phyloP scores from a whole-genome alignment of 2,797 vertebrate species.

The Gymnocypris eckloni region DNA sequence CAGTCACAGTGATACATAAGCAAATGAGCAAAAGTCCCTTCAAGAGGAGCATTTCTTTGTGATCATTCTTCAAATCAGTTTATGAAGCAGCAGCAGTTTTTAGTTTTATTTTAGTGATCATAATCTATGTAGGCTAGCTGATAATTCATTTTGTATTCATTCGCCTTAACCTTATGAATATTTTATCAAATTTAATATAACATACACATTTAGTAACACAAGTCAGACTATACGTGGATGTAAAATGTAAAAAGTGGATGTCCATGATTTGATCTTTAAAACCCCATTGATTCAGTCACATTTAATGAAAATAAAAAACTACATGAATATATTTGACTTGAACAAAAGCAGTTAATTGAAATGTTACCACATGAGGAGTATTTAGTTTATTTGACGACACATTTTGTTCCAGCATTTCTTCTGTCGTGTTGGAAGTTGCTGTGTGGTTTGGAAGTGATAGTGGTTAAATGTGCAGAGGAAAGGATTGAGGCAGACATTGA shows the following conservation, averaged over 20 bases:
- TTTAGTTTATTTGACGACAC: not conserved
- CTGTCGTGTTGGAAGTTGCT: not conserved
- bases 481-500: conserved; percentile 23
- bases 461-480: conserved; percentile 17
- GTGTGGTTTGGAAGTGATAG: not conserved
- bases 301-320: not conserved
- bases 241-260: not conserved
- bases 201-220: not conserved
- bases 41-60: not conserved
- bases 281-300: not conserved
- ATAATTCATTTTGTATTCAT: not conserved
- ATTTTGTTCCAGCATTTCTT: not conserved
- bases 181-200: not conserved
- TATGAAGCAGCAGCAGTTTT: not conserved
- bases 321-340: not conserved
- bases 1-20: not conserved
- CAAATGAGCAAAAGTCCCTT: not conserved
- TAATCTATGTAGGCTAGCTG: not conserved
- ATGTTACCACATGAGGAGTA: not conserved
- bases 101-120: not conserved
- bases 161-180: not conserved
- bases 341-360: not conserved
- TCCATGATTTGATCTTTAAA: not conserved
- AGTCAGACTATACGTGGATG: not conserved
- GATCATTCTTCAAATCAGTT: not conserved